These are phyloP conservation scores for Creontiades dilutus DNA, from an alignment of 2,888 invertebrate species.

Conservation along the genomic window DNA sequence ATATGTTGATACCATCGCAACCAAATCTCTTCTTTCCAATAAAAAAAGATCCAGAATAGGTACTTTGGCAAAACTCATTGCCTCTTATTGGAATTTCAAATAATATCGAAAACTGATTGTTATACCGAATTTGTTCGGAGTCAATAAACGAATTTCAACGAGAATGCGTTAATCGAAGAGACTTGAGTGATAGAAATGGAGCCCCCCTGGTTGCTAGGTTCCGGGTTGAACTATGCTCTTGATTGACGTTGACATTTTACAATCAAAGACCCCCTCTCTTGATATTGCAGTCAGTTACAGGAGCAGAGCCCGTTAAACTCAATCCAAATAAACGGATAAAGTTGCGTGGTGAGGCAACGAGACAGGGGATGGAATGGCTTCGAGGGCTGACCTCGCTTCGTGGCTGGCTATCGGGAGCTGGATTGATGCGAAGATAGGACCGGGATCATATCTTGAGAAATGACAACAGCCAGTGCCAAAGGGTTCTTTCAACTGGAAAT, in stretches of 20 bases:
- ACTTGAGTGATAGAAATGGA: conserved; percentile 5
- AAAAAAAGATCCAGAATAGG: too few relatives aligned
- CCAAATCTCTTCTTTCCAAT: too few relatives aligned
- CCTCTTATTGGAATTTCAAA: too few relatives aligned
- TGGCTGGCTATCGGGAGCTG: neutral
- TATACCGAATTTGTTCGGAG: neutral
- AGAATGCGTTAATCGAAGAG: neutral
- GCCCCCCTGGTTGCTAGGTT: neutral
- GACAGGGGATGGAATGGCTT: neutral
- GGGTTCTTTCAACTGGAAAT: too few relatives aligned
- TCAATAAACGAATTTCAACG: neutral
- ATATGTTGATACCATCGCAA: too few relatives aligned
- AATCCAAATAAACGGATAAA: conserved; percentile 54
- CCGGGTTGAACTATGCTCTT: neutral
- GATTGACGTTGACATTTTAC: conserved; percentile 36
- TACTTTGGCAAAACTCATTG: too few relatives aligned
- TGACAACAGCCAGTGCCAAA: too few relatives aligned
- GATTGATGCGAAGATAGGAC: neutral
- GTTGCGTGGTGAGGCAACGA: neutral
- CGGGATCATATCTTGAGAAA: too few relatives aligned
- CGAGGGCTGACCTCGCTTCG: neutral
- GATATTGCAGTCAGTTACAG: conserved; percentile 43
- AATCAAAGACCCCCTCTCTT: neutral
- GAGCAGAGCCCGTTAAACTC: neutral
- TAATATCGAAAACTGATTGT: neutral